phyloP scores from a whole-genome alignment of 2,113 vertebrate genomes.

The Thalassarche chlororhynchos region DNA sequence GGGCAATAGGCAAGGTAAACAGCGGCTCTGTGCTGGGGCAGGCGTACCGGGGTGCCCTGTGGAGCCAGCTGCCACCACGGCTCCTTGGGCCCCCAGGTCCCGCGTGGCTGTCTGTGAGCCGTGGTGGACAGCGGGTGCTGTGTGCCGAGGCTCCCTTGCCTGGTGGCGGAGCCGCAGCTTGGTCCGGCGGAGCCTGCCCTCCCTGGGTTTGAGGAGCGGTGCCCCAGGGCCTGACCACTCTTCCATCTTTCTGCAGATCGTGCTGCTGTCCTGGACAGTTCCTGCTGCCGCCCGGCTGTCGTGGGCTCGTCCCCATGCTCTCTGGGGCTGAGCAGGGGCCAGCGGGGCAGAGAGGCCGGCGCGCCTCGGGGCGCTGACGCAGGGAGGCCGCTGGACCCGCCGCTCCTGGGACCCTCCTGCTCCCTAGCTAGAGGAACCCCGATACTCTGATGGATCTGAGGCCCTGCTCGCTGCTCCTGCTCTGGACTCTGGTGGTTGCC shows the following conservation, averaged over 20 bases:
- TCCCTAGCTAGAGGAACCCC: conserved; percentile 1
- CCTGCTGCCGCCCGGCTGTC: neutral
- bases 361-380: neutral
- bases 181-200: fast-evolving
- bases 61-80: fast-evolving
- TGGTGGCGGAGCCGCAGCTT: fast-evolving
- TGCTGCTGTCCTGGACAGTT: neutral
- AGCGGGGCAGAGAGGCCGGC: neutral
- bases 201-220: neutral
- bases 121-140: neutral
- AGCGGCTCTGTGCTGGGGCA: neutral
- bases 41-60: fast-evolving
- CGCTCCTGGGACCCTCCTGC: neutral
- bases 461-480: conserved; percentile 63
- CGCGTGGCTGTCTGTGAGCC: neutral
- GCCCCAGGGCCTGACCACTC: neutral
- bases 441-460: conserved; percentile 77
- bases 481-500: conserved; percentile 82
- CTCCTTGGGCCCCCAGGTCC: neutral
- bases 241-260: neutral
- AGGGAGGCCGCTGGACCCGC: neutral
- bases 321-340: neutral
- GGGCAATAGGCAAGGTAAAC: conserved; percentile 38
- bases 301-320: neutral
- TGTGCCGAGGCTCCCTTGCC: neutral